Evolutionary conservation across 2,113 vertebrate genomes (phyloP).

Genomic region (Clinocottus analis): DNA sequence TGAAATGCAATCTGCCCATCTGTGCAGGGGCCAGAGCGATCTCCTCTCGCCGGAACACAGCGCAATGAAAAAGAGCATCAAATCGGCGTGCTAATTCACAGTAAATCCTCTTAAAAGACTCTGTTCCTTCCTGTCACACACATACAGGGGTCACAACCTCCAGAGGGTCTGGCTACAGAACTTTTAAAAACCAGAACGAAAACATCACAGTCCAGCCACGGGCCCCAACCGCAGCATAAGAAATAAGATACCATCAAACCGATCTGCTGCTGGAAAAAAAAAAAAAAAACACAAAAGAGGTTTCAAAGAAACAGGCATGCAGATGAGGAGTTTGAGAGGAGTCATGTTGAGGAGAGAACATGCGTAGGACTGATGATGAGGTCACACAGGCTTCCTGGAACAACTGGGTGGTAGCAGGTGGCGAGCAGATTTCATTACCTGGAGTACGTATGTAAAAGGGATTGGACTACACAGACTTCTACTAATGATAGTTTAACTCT

Average conservation of each 20-base stretch:
- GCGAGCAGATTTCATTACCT: slow-evolving; percentile 60
- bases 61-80: slow-evolving; percentile 66
- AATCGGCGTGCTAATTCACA: slow-evolving; percentile 77
- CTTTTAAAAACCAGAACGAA: slow-evolving; percentile 75
- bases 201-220: slow-evolving; percentile 66
- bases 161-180: slow-evolving; percentile 52
- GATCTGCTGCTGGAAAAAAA: slow-evolving; percentile 40
- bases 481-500: neutral
- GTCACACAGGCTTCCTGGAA: slow-evolving; percentile 63
- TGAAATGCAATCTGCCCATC: slow-evolving; percentile 74
- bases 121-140: slow-evolving; percentile 71
- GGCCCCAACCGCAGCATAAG: slow-evolving; percentile 53
- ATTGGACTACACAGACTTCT: neutral
- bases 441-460: neutral
- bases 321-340: slow-evolving; percentile 65
- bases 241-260: slow-evolving; percentile 74
- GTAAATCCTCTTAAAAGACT: slow-evolving; percentile 80
- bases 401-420: slow-evolving; percentile 75
- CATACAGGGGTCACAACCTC: slow-evolving; percentile 72
- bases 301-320: slow-evolving; percentile 60
- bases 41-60: slow-evolving; percentile 38
- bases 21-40: slow-evolving; percentile 42
- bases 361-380: slow-evolving; percentile 52
- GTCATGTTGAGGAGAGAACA: slow-evolving; percentile 59
- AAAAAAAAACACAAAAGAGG: slow-evolving; percentile 28